These are phyloP conservation scores for Chymomyza procnemis DNA, from an alignment of 2,888 invertebrate species.

Conservation along the genomic window DNA sequence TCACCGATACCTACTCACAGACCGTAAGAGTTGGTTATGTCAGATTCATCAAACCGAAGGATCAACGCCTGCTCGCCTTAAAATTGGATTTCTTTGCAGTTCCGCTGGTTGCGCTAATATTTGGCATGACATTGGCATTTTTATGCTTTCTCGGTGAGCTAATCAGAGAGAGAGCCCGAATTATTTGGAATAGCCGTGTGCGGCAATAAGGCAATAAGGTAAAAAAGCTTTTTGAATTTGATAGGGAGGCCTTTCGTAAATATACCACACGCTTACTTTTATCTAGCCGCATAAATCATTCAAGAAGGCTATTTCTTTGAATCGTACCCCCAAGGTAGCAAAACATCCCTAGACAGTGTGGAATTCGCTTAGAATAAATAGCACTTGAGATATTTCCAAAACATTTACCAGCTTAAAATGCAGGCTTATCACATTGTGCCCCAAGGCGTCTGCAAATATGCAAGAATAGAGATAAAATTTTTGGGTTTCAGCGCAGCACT, in stretches of 20 bases:
- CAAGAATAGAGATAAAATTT: slow-evolving; percentile 56
- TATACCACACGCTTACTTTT: too few species aligned
- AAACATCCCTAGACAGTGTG: slow-evolving; percentile 22
- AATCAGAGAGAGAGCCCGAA: not conserved
- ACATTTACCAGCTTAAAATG: slow-evolving; percentile 63
- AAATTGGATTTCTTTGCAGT: slow-evolving; percentile 46
- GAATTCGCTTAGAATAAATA: slow-evolving; percentile 64
- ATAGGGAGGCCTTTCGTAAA: too few species aligned
- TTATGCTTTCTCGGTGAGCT: not conserved
- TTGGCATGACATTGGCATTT: slow-evolving; percentile 17
- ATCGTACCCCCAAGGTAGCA: not conserved
- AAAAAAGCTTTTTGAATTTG: too few species aligned
- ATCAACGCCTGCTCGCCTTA: slow-evolving; percentile 27
- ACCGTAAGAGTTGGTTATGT: slow-evolving; percentile 43
- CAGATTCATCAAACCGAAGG: slow-evolving; percentile 35
- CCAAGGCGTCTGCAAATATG: slow-evolving; percentile 50
- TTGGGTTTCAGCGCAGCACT: not conserved
- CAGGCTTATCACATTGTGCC: slow-evolving; percentile 39
- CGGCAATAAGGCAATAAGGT: too few species aligned
- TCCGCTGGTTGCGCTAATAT: slow-evolving; percentile 22
- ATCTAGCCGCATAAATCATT: too few species aligned
- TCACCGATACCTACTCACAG: slow-evolving; percentile 36
- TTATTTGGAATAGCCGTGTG: not conserved
- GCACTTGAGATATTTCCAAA: slow-evolving; percentile 73
- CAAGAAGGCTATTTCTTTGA: too few species aligned